A percentile compares a stretch with the other conserved stretches of the same genome.
phyloP scores from a whole-genome alignment of 2,888 invertebrate species.

The Mimachlamys varia region DNA sequence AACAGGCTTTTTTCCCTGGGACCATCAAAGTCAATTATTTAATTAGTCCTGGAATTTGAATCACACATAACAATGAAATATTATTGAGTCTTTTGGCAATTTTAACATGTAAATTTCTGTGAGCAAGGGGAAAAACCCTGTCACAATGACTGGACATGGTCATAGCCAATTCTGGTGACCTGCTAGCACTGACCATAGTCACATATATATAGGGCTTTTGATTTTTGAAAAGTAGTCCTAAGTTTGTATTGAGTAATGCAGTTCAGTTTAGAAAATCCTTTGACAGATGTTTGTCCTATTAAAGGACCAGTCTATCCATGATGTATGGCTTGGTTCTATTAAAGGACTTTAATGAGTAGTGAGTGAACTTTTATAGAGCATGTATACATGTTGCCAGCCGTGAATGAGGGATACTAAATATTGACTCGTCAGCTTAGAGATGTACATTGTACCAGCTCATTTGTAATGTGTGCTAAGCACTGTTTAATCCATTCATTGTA shows the following conservation, averaged over 20 bases:
- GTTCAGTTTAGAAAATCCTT: not conserved
- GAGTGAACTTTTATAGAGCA: not conserved
- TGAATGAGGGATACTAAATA: constrained; percentile 16
- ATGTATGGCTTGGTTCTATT: not conserved
- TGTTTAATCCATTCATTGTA: not conserved
- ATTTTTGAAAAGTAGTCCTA: constrained; percentile 28
- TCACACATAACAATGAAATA: too few species aligned
- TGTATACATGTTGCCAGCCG: not conserved
- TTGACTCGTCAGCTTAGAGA: constrained; percentile 11
- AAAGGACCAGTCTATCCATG: not conserved
- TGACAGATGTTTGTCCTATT: not conserved
- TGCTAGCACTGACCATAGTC: too few species aligned
- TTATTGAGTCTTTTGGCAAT: too few species aligned
- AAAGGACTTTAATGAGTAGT: not conserved
- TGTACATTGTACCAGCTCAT: not conserved
- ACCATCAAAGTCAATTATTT: too few species aligned
- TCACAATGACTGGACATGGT: not conserved
- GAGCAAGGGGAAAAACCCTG: too few species aligned
- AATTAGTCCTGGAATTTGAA: too few species aligned
- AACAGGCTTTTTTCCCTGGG: too few species aligned
- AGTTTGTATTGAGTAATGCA: constrained; percentile 19
- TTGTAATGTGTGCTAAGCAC: not conserved
- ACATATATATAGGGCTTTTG: not conserved
- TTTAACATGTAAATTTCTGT: too few species aligned
- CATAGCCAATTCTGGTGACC: not conserved